phyloP scores from a whole-genome alignment of 2,888 invertebrate species.

The Deilephila porcellus region DNA sequence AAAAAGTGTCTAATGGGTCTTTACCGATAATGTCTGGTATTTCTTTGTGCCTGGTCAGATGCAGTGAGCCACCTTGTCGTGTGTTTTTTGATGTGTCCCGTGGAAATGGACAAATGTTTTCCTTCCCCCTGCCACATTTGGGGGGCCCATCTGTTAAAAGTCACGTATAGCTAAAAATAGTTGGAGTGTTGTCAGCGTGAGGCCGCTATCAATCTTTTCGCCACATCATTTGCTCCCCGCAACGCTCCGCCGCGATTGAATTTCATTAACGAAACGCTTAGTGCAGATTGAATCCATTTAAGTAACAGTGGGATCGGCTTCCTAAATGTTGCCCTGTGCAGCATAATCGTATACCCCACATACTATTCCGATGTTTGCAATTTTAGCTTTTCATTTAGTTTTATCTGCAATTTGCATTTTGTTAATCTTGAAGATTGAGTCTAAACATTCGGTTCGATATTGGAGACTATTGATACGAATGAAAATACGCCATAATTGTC shows the following conservation, averaged over 20 bases:
- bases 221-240: constrained; percentile 84
- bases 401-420: constrained; percentile 39
- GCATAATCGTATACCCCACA: constrained; percentile 46
- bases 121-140: constrained; percentile 12
- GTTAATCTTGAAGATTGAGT: constrained; percentile 29
- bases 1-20: neutral
- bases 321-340: constrained; percentile 61
- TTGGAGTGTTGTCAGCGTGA: constrained; percentile 39
- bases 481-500: too few relatives aligned
- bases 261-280: constrained; percentile 84
- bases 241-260: constrained; percentile 76
- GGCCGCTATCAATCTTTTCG: constrained; percentile 80
- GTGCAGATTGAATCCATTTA: constrained; percentile 83
- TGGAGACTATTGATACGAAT: too few relatives aligned
- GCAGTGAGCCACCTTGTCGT: neutral
- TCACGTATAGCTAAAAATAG: constrained; percentile 33
- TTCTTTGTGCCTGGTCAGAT: neutral
- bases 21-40: neutral
- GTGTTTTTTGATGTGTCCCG: neutral
- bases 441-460: neutral
- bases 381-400: constrained; percentile 52
- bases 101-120: constrained; percentile 13
- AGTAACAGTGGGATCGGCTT: constrained; percentile 73
- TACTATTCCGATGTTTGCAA: constrained; percentile 50
- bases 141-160: constrained; percentile 34